Conservation (phyloP, 1,140 invertebrate species). For the Euwallacea fornicatus region DNA sequence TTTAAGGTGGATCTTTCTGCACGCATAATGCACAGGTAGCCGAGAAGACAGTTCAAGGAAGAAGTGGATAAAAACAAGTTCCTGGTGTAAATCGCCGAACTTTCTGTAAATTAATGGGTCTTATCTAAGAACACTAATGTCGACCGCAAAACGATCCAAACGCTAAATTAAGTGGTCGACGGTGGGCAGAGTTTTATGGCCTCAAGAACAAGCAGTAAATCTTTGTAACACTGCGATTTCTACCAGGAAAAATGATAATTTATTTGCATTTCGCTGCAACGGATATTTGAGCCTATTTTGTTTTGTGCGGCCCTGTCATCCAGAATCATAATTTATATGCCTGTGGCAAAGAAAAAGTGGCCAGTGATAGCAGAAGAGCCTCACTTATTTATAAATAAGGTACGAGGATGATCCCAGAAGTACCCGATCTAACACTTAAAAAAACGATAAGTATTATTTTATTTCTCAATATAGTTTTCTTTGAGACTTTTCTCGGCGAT, state of each 20-base stretch:
- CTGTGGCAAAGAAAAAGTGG: not conserved
- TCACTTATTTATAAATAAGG: too few relatives aligned
- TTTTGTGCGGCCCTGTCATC: not conserved
- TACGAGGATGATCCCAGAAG: too few relatives aligned
- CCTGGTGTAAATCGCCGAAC: conserved; percentile 22
- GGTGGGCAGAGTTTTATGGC: conserved; percentile 25
- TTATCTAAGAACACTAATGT: conserved; percentile 35
- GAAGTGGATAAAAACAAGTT: conserved; percentile 1
- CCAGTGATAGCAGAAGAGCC: not conserved
- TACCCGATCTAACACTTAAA: too few relatives aligned
- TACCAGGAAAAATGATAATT: conserved; percentile 13
- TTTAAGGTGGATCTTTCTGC: too few relatives aligned
- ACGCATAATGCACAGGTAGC: too few relatives aligned
- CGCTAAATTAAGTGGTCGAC: conserved; percentile 24
- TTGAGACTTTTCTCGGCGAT: too few relatives aligned
- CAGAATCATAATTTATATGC: too few relatives aligned
- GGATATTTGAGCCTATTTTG: conserved; percentile 4
- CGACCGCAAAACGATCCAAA: conserved; percentile 24
- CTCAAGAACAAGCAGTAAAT: conserved; percentile 25
- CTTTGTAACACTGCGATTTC: conserved; percentile 21
- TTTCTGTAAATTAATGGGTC: conserved; percentile 32
- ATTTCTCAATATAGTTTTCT: too few relatives aligned
- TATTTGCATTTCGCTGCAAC: conserved; percentile 12
- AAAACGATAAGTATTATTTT: too few relatives aligned
- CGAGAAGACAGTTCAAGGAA: not conserved